Base-by-base conservation (phyloP, 2,888 invertebrate genomes). In the Spodoptera littoralis region DNA sequence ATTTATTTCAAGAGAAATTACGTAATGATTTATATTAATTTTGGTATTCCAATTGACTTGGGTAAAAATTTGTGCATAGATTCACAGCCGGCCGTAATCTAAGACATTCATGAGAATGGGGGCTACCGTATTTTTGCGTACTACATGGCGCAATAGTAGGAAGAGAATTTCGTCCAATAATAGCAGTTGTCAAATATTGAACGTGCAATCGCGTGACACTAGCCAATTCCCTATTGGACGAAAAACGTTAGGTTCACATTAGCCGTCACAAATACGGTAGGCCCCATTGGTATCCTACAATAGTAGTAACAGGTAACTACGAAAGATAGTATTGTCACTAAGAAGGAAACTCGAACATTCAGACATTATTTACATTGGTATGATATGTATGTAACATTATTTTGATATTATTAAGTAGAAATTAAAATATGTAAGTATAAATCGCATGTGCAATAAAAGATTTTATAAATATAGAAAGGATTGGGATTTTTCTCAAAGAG, bases 51-150 rank as follows among this genome's bases (percentile, higher is more conserved):
- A 70, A 77, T 75, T 76, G 70, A 65, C 65, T 56, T 58, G 44
- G 22, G 49, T 77, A 73, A 79, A 70, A 76, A 70, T 77, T 84
- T 87, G 83, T 85, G 86, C 84, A 82, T 80, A 62, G 65, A 71
- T 77, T 86, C 86, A 87, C 87, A 87, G 85, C 86, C 85, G 74
- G 73, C 36, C 54, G 74, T 65, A 70, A 73, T 65, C 65, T 77
- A 68, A 45, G 36, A 68, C 55, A 65, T 42, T 41, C 45, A 11
- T 59, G 53, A 47, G 56, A 72, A 64, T 68, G 18, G 18, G 18
- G 18, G 18, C 18, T 18, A 18, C 18, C 18, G 18, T 18, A 18
- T 18, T 18, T 18, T 18, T 18, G 18, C 18, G 18, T 18, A 18
- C 18, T 18, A 18, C 18, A 18, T 18, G 18, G 18, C 18, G 18